These are phyloP conservation scores for Sepioteuthis lessoniana DNA, from an alignment of 2,888 invertebrate genomes.

Conservation along the genomic window DNA sequence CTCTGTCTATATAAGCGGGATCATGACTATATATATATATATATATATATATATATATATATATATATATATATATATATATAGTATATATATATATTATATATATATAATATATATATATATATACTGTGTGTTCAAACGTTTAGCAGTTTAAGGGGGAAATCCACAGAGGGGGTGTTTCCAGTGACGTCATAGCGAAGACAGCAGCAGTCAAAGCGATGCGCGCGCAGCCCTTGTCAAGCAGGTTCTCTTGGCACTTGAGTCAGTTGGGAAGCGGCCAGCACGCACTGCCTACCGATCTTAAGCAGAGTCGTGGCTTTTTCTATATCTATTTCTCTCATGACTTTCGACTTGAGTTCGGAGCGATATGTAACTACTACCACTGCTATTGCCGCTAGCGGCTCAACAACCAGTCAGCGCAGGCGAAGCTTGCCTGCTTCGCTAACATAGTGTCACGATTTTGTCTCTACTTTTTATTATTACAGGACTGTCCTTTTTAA, in stretches of 20 bases:
- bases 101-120: background rate
- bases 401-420: background rate
- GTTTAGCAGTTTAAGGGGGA: slow-evolving; percentile 11
- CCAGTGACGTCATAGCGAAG: slow-evolving; percentile 12
- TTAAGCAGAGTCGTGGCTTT: background rate
- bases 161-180: slow-evolving; percentile 33
- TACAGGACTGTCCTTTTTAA: background rate
- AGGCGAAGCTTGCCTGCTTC: background rate
- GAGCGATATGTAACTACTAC: slow-evolving; percentile 33
- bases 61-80: background rate
- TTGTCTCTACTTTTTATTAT: background rate
- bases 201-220: background rate
- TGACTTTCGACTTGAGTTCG: background rate
- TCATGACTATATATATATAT: background rate
- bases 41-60: background rate
- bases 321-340: background rate
- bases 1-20: background rate
- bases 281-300: background rate
- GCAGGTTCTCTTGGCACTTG: background rate
- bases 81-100: background rate
- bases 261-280: slow-evolving; percentile 23
- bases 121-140: background rate
- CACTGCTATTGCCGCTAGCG: background rate
- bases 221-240: slow-evolving; percentile 33
- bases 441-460: background rate